phyloP scores from a whole-genome alignment of 2,888 invertebrate species.

The Tenthredo notha region DNA sequence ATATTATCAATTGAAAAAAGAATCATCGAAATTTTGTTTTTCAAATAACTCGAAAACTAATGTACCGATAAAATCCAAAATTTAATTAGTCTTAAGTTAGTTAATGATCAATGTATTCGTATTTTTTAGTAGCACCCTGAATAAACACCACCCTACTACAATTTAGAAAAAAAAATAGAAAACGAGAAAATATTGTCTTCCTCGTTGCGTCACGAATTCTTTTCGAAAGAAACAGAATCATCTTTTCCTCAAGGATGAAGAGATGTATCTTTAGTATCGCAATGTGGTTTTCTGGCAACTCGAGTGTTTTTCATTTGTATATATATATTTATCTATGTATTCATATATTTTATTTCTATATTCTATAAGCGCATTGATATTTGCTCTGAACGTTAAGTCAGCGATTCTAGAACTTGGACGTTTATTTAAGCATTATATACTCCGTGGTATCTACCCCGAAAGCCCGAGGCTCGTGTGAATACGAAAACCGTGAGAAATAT shows the following conservation, averaged over 20 bases:
- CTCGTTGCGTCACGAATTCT: neutral
- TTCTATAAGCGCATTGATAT: slow-evolving; percentile 1
- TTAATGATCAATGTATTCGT: no score
- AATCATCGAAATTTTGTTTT: no score
- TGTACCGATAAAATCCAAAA: no score
- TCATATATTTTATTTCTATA: neutral
- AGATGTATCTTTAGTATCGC: neutral
- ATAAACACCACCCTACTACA: no score
- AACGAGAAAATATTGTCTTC: neutral
- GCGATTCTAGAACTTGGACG: slow-evolving; percentile 20
- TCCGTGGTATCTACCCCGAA: slow-evolving; percentile 21
- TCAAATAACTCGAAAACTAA: no score
- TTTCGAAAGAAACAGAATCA: neutral
- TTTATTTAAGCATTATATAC: slow-evolving; percentile 16
- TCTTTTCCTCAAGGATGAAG: neutral
- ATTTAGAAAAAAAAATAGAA: no score
- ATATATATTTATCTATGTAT: neutral
- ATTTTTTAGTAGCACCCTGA: no score
- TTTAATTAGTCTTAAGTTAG: no score
- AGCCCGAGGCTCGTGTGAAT: slow-evolving; percentile 27
- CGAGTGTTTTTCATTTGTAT: neutral
- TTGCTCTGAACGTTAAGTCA: neutral
- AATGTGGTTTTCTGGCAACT: neutral
- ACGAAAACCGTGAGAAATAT: slow-evolving; percentile 47
- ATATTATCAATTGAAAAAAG: no score